phyloP scores from a whole-genome alignment of 2,113 vertebrate species.

The Carollia perspicillata region DNA sequence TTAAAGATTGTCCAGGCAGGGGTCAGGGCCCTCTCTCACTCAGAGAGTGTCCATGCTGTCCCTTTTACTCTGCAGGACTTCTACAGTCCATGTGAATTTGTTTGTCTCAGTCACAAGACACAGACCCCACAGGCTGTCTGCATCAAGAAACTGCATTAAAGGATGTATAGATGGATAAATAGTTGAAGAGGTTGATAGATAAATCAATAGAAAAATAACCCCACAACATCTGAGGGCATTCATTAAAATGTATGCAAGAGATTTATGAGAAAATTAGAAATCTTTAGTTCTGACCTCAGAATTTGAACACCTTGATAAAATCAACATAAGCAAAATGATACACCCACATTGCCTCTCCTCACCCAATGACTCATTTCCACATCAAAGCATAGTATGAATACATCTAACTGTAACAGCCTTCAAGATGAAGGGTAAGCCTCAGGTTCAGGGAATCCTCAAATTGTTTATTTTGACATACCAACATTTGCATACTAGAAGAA shows the following conservation, averaged over 20 bases:
- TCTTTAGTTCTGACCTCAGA: background rate
- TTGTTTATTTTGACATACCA: background rate
- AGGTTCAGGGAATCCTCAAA: background rate
- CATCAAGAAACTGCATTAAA: background rate
- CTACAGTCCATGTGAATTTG: too few species aligned
- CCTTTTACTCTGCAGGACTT: too few species aligned
- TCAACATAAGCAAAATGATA: background rate
- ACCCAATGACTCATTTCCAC: background rate
- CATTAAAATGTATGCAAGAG: background rate
- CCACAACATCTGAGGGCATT: background rate
- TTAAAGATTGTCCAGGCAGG: too few species aligned
- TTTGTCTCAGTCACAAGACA: too few species aligned
- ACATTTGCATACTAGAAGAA: background rate
- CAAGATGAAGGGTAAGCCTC: background rate
- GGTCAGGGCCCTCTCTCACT: too few species aligned
- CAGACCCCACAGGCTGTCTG: too few species aligned
- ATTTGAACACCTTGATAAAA: background rate
- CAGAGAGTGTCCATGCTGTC: too few species aligned
- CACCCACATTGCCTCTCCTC: background rate
- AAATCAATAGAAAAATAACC: background rate
- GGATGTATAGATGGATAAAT: background rate
- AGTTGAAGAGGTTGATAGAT: background rate
- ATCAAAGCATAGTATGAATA: background rate
- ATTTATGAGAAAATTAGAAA: background rate
- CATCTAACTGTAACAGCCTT: background rate